Percentiles rank a stretch among this genome's conserved stretches.
These are phyloP conservation scores for Pontoporia blainvillei DNA, from an alignment of 2,113 vertebrate genomes.

Conservation along the genomic window DNA sequence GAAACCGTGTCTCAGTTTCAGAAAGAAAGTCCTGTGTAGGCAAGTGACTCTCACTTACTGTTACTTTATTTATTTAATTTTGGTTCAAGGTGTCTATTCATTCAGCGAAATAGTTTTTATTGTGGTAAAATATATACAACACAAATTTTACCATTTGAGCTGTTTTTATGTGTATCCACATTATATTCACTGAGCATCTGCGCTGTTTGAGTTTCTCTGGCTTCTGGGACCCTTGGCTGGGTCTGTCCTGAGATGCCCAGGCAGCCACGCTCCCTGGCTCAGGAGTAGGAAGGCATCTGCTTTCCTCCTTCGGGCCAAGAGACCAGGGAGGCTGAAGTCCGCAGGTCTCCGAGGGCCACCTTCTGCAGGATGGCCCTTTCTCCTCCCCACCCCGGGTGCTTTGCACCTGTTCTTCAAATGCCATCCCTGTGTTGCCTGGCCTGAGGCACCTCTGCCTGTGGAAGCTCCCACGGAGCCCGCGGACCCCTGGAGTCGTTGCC, in stretches of 20 bases:
- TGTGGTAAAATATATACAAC: neutral
- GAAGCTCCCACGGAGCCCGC: neutral
- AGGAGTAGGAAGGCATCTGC: neutral
- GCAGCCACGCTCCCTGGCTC: neutral
- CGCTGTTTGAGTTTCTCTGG: neutral
- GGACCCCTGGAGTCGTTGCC: neutral
- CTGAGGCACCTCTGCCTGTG: neutral
- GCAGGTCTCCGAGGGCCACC: neutral
- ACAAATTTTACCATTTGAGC: neutral
- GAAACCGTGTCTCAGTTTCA: neutral
- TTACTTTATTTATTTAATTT: neutral
- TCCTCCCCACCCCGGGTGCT: neutral
- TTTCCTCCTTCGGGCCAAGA: neutral
- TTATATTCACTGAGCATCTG: neutral
- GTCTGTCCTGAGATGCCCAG: neutral
- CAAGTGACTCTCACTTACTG: neutral
- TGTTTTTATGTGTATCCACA: too few species aligned
- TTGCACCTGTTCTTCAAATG: neutral
- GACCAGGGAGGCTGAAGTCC: too few species aligned
- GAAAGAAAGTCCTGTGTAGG: neutral
- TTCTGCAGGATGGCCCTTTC: neutral
- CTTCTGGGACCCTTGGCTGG: neutral
- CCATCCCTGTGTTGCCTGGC: neutral
- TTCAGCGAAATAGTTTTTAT: neutral
- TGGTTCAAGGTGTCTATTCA: neutral